Base-by-base conservation (phyloP, 2,113 vertebrate species). In the Rhombomys opimus region DNA sequence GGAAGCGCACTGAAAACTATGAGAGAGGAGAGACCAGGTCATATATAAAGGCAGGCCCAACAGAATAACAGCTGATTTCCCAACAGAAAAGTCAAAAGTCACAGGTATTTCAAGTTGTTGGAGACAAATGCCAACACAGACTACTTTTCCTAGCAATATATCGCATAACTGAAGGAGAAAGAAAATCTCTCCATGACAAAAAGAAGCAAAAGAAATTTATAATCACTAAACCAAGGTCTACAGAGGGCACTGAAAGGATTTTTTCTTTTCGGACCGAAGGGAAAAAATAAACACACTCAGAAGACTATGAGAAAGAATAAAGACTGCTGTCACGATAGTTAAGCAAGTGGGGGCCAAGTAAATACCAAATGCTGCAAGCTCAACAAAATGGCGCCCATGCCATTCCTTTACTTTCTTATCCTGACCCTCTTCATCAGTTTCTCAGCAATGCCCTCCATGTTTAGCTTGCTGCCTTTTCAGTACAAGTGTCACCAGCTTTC, bases 391-490 rank as follows among this genome's bases (percentile, higher is more conserved):
- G 61, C 82, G 18, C 12, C 54, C 32, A 3, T 32, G 6, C 35
- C 38, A 85, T 85, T 70, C 13, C 54, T 67, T 90, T 52, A 88
- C n/a, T 85, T 85, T 38, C 9, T 87, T 96, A 10, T 67, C 82
- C 76, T 72, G 23, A 7, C 11, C 54, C 50, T 77, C 50, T 11
- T 75, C 76, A 23, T 87, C 70, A 50, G 50, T 46, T 95, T 82
- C 30, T 67, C 67, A 70, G 9, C n/a, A 77, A 54, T 41, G 10
- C 8, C 61, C 61, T 50, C 18, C 27, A 32, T 50, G 30, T 67
- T 50, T 46, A 41, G 12, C 59, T 65, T 67, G 38, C 2, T 1
- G 1, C 27, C 61, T 67, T 23, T 67, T 50, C n/a, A 41, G n/a
- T 14, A 30, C 57, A 30, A 84, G 11, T 57, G 46, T 72, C 82